phyloP scores from a whole-genome alignment of 2,888 invertebrate species.

The Phaedon cochleariae region DNA sequence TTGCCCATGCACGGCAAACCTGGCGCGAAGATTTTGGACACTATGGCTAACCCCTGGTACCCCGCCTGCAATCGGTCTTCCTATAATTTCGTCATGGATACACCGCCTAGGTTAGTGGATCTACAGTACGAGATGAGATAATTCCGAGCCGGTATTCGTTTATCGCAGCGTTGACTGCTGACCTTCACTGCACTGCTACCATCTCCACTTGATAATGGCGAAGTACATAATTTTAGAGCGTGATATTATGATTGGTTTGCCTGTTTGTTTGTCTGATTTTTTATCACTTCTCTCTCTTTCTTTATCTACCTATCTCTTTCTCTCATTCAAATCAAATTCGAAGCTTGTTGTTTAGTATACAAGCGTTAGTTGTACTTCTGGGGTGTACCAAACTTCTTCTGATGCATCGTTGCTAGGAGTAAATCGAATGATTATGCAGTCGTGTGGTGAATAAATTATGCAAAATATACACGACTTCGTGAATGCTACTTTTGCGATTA shows the following conservation, averaged over 20 bases:
- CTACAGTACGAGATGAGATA: conserved; percentile 2
- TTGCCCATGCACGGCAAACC: neutral
- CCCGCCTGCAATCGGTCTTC: conserved; percentile 44
- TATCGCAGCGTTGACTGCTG: conserved; percentile 40
- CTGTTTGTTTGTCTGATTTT: neutral
- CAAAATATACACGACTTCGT: neutral
- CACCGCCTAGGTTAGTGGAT: conserved; percentile 56
- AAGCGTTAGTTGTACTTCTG: neutral
- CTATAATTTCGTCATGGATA: conserved; percentile 53
- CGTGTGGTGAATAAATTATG: neutral
- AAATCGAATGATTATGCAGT: neutral
- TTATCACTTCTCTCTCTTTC: neutral
- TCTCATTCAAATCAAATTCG: neutral
- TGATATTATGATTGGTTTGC: conserved; percentile 21
- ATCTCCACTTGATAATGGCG: conserved; percentile 36
- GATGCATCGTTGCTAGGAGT: neutral
- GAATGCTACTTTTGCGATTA: too few species aligned
- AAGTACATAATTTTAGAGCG: conserved; percentile 31
- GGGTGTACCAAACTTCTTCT: neutral
- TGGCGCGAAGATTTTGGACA: conserved; percentile 15
- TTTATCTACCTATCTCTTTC: too few species aligned
- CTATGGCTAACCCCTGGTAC: conserved; percentile 46
- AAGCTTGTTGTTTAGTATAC: neutral
- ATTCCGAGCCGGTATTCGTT: conserved; percentile 26
- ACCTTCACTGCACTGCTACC: conserved; percentile 37